Evolutionary conservation across 2,888 invertebrate genomes (phyloP).

Genomic region (Zaprionus bogoriensis): DNA sequence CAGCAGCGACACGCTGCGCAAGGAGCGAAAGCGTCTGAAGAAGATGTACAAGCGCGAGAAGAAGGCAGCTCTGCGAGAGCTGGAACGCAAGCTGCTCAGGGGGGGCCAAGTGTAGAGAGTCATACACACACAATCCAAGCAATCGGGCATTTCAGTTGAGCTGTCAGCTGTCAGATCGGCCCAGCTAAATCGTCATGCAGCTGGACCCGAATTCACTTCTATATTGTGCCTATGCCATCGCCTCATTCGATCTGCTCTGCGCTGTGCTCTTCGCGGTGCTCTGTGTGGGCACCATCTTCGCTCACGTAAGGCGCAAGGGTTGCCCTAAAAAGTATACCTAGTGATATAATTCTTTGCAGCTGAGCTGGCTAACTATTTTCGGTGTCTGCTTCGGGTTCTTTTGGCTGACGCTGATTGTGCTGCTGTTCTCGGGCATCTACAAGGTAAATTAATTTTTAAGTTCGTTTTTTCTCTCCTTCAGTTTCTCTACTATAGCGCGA

Average conservation of each 20-base stretch:
- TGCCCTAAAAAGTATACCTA: background rate
- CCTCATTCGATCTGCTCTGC: conserved; percentile 53
- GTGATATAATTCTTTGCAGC: conserved; percentile 12
- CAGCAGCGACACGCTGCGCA: conserved; percentile 4
- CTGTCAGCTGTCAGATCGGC: background rate
- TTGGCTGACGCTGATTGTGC: conserved; percentile 53
- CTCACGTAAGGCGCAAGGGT: conserved; percentile 36
- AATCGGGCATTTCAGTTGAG: background rate
- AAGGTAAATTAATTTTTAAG: conserved; percentile 24
- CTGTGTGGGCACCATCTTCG: conserved; percentile 29
- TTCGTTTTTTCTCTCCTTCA: background rate
- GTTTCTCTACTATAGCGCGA: conserved; percentile 28
- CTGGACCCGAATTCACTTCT: conserved; percentile 18
- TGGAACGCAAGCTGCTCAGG: conserved; percentile 13
- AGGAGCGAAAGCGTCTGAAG: conserved; percentile 26
- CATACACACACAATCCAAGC: conserved; percentile 5
- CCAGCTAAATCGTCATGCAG: conserved; percentile 15
- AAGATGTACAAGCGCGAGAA: conserved; percentile 24
- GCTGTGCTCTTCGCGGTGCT: conserved; percentile 46
- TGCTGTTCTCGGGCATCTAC: conserved; percentile 53
- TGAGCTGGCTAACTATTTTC: conserved; percentile 64
- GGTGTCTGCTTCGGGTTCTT: conserved; percentile 46
- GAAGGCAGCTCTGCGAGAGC: conserved; percentile 21
- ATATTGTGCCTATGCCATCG: conserved; percentile 53
- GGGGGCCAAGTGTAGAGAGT: conserved; percentile 16